Conservation (phyloP, 1,140 invertebrate species). For the Drosophila suzukii region DNA sequence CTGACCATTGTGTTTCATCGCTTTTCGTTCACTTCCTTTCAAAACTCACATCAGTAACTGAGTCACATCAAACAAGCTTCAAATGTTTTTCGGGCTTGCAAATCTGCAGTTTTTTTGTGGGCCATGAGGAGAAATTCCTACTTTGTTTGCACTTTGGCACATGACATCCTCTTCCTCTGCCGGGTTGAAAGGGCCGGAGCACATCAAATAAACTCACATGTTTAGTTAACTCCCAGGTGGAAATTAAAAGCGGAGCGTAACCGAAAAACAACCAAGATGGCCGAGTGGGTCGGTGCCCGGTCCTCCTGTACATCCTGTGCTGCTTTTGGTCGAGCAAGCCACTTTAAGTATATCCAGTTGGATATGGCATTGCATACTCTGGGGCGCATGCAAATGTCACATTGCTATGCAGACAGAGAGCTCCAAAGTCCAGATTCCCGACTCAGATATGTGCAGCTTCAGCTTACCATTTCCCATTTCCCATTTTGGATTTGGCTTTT, state of each 20-base stretch:
- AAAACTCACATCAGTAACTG: slow-evolving; percentile 24
- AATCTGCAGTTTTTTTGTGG: slow-evolving; percentile 18
- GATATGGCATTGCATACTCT: slow-evolving; percentile 63
- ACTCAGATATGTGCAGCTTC: slow-evolving; percentile 19
- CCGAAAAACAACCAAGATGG: slow-evolving; percentile 49
- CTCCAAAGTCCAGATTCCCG: slow-evolving; percentile 23
- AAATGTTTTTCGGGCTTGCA: slow-evolving; percentile 5
- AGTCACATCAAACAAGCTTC: slow-evolving; percentile 39
- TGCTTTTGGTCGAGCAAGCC: slow-evolving; percentile 17
- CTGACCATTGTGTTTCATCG: neutral
- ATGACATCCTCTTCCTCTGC: slow-evolving; percentile 31
- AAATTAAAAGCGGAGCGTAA: slow-evolving; percentile 77
- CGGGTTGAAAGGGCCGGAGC: neutral
- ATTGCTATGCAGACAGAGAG: slow-evolving; percentile 54
- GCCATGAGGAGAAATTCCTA: slow-evolving; percentile 12
- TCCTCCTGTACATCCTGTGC: slow-evolving; percentile 8
- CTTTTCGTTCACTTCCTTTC: neutral
- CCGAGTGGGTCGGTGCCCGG: slow-evolving; percentile 7
- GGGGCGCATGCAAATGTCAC: slow-evolving; percentile 76
- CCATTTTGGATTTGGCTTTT: slow-evolving; percentile 30
- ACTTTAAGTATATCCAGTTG: slow-evolving; percentile 46
- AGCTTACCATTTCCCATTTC: slow-evolving; percentile 23
- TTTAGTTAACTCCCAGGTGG: slow-evolving; percentile 75
- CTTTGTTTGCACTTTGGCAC: slow-evolving; percentile 45
- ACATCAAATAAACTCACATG: slow-evolving; percentile 77